Percentiles rank a stretch among this genome's conserved stretches.
phyloP scores from a whole-genome alignment of 1,140 invertebrate genomes.

The Scaptomyza pallida region DNA sequence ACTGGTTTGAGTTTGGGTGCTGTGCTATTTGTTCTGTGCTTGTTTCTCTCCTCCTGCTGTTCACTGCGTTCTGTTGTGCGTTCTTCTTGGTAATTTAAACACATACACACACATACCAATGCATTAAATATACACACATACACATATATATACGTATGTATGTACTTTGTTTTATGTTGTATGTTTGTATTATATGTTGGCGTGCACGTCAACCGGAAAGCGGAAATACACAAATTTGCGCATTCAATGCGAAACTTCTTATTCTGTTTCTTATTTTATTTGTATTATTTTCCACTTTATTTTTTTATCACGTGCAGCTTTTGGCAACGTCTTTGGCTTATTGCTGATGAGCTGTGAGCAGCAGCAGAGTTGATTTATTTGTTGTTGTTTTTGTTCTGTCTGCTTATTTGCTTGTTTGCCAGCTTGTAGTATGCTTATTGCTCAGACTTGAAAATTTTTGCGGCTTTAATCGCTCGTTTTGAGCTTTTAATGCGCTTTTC shows the following conservation, averaged over 20 bases:
- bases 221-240: slow-evolving; percentile 59
- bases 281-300: background rate
- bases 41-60: background rate
- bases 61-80: no score
- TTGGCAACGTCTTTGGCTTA: slow-evolving; percentile 19
- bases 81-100: background rate
- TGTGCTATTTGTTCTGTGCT: slow-evolving; percentile 3
- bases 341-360: slow-evolving; percentile 38
- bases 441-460: slow-evolving; percentile 22
- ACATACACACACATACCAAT: slow-evolving; percentile 5
- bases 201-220: slow-evolving; percentile 42
- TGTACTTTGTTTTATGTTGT: background rate
- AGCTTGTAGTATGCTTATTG: slow-evolving; percentile 4
- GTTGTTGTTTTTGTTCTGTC: background rate
- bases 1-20: slow-evolving; percentile 1
- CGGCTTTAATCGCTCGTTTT: slow-evolving; percentile 42
- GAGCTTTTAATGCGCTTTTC: slow-evolving; percentile 55
- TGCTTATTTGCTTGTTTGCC: background rate
- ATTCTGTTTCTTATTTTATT: background rate
- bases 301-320: slow-evolving; percentile 42
- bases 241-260: slow-evolving; percentile 32
- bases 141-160: background rate
- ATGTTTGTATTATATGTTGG: slow-evolving; percentile 9
- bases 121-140: background rate
- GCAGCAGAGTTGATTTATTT: slow-evolving; percentile 29